Evolutionary conservation across 2,888 invertebrate genomes (phyloP), one percentile per base, ranked within the genome.

Genomic region (Aphidoletes aphidimyza): DNA sequence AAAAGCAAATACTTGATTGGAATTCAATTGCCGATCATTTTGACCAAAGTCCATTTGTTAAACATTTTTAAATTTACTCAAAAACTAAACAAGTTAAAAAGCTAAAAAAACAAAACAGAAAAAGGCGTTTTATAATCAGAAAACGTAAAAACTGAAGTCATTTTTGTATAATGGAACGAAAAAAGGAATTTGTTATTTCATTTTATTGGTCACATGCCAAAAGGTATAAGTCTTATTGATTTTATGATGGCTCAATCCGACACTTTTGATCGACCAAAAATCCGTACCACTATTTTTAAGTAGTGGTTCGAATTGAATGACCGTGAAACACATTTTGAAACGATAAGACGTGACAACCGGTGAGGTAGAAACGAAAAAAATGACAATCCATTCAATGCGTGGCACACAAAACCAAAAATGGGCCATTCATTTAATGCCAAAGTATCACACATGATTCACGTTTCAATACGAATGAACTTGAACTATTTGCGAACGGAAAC

Each of bases 301-400:
- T 59, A 26, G 30, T 59, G 8, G 8, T 30, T 59, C 9, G 36
- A 14, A 81, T 1, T 81, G 9, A 37, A 19, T 81, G 81, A 37
- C 81, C 81, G 37, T 81, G 81, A 81, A 81, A 81, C 37, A 81
- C 81, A 81, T 81, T 81, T 81, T 37, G 1, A 22, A 81, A 2
- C n/a, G n/a, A 37, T 81, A 11, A 81, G 37, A 36, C 8, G 8
- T 22, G 69, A 30, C 30, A 59, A 81, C n/a, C 17, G n/a, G n/a
- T n/a, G n/a, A n/a, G n/a, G n/a, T n/a, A 37, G 37, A 37, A 8
- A n/a, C 36, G 30, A n/a, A 69, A 69, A 59, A 59, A 30, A 59
- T 26, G 36, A 36, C 36, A 78, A 69, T 19, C 11, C 5, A 30
- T 36, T 14, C 78, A 78, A 78, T 36, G 78, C 78, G 26, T 54